These are phyloP conservation scores for Cherax quadricarinatus DNA, from an alignment of 1,140 invertebrate species.

Conservation along the genomic window DNA sequence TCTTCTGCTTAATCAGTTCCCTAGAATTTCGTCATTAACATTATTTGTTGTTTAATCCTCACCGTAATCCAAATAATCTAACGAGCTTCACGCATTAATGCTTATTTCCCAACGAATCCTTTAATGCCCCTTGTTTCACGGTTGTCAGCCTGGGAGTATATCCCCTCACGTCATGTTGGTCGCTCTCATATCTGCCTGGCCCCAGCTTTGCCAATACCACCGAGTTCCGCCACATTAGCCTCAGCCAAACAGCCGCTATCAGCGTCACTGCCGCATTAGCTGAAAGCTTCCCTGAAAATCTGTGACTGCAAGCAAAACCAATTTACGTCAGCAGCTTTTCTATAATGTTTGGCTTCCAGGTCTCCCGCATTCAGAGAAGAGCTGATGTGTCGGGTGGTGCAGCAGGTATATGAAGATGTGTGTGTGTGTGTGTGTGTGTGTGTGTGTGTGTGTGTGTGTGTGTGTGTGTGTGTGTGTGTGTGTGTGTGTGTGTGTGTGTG, in stretches of 20 bases:
- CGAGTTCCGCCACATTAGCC: not conserved
- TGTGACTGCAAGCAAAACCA: conserved; percentile 6
- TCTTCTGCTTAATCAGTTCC: no score
- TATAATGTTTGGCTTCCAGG: no score
- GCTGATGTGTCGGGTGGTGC: no score
- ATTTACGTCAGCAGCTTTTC: not conserved
- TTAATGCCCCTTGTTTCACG: not conserved
- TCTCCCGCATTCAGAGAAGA: no score
- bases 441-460: no score
- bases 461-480: no score
- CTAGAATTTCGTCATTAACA: no score
- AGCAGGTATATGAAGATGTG: no score
- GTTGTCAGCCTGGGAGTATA: not conserved
- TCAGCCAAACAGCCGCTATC: not conserved
- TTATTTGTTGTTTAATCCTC: no score
- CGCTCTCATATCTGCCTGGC: not conserved
- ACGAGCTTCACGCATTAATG: not conserved
- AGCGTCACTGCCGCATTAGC: not conserved
- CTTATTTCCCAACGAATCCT: not conserved
- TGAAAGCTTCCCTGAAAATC: not conserved
- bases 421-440: no score
- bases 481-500: no score
- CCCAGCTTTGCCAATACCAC: not conserved
- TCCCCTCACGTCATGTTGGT: not conserved
- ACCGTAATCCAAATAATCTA: no score